phyloP scores from a whole-genome alignment of 2,113 vertebrate species.

The Philantomba maxwellii region DNA sequence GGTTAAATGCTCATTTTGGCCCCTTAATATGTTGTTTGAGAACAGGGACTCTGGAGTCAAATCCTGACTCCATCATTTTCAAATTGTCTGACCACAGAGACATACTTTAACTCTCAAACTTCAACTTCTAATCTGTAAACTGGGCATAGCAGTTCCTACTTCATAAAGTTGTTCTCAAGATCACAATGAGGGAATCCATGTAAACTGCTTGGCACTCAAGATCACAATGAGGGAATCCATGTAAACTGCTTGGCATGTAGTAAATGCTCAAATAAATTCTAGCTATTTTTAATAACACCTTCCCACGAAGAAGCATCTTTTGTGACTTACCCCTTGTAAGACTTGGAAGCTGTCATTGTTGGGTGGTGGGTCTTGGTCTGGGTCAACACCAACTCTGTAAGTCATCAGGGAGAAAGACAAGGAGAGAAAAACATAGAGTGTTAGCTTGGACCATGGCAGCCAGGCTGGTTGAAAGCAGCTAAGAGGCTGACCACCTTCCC shows the following conservation, averaged over 20 bases:
- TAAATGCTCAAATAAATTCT: neutral
- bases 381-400: slow-evolving; percentile 95
- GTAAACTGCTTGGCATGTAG: neutral
- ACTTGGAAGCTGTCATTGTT: slow-evolving; percentile 96
- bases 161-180: neutral
- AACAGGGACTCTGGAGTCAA: neutral
- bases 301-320: slow-evolving; percentile 45
- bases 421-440: slow-evolving; percentile 64
- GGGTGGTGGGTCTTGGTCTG: slow-evolving; percentile 92
- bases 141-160: neutral
- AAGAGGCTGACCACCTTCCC: slow-evolving; percentile 28
- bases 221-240: neutral
- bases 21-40: neutral
- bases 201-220: neutral
- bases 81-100: neutral
- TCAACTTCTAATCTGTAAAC: slow-evolving; percentile 7
- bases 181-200: neutral
- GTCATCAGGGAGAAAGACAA: slow-evolving; percentile 70
- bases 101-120: neutral
- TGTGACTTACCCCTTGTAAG: slow-evolving; percentile 92
- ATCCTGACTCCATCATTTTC: neutral
- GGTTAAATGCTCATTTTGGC: neutral
- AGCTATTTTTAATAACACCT: slow-evolving; percentile 21
- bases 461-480: slow-evolving; percentile 2
- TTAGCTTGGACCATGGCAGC: slow-evolving; percentile 57